These are phyloP conservation scores for Cyprinella venusta DNA, from an alignment of 2,797 vertebrate species.

Conservation along the genomic window DNA sequence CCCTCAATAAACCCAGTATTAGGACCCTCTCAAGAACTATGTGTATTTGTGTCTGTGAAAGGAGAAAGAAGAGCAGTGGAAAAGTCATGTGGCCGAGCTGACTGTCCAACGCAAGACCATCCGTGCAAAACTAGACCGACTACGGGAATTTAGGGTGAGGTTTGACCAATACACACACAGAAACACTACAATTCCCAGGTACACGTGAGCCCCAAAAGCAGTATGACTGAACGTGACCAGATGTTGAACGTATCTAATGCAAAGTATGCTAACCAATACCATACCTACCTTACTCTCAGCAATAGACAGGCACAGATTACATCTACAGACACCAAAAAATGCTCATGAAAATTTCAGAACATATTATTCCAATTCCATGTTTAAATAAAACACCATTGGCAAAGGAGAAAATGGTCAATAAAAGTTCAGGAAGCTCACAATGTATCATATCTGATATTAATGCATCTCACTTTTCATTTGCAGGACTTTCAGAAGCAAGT, in stretches of 20 bases:
- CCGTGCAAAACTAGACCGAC: constrained; percentile 68
- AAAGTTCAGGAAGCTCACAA: background rate
- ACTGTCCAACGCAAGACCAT: constrained; percentile 69
- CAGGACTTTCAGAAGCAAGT: constrained; percentile 77
- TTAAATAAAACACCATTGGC: background rate
- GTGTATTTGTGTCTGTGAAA: constrained; percentile 55
- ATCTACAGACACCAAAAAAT: constrained; percentile 19
- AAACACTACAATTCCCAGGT: constrained; percentile 28
- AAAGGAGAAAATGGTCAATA: background rate
- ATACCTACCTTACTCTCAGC: background rate
- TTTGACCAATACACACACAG: constrained; percentile 20
- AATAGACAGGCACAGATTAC: constrained; percentile 12
- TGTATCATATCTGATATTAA: background rate
- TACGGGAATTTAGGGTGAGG: constrained; percentile 76
- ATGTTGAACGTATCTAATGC: constrained; percentile 43
- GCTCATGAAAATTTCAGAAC: background rate
- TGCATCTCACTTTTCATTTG: constrained; percentile 16
- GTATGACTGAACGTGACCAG: constrained; percentile 50
- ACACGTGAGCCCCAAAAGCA: constrained; percentile 45
- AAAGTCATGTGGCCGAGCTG: constrained; percentile 65
- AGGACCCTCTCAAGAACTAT: constrained; percentile 13
- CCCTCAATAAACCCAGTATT: background rate
- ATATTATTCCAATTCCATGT: background rate
- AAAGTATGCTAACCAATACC: constrained; percentile 36
- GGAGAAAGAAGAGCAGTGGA: constrained; percentile 76